A percentile compares a stretch with the other conserved stretches of the same genome.
Conservation (phyloP, 2,113 vertebrate species). For the Gracilinanus agilis region DNA sequence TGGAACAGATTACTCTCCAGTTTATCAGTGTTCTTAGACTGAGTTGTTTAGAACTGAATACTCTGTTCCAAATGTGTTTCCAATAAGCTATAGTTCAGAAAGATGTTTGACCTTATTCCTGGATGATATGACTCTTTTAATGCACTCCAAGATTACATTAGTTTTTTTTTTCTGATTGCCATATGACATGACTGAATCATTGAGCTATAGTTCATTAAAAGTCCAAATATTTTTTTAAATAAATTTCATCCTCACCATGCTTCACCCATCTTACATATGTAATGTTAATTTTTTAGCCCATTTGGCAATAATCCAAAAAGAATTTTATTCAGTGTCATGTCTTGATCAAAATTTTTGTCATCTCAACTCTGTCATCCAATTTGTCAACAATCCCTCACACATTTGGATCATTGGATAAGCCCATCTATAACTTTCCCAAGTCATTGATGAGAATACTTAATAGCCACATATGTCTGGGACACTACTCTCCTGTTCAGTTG, state of each 20-base stretch:
- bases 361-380: not conserved
- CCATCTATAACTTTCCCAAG: not conserved
- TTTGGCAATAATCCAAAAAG: not conserved
- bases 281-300: not conserved
- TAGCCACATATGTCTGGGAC: not conserved
- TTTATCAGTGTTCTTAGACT: not conserved
- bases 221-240: not conserved
- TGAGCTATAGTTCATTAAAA: not conserved
- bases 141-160: not conserved
- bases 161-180: not conserved
- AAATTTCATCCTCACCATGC: not conserved
- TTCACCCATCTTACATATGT: not conserved
- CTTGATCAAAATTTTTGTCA: not conserved
- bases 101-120: not conserved
- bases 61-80: not conserved
- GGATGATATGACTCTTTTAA: not conserved
- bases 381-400: not conserved
- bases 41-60: not conserved
- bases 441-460: not conserved
- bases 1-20: not conserved
- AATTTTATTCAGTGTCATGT: not conserved
- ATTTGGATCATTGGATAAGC: not conserved
- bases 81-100: not conserved
- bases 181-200: not conserved
- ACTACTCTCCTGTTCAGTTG: not conserved